Percentiles rank a stretch among this genome's conserved stretches.
Evolutionary conservation across 2,797 vertebrate species (phyloP).

Genomic region (Cirrhinus molitorella): DNA sequence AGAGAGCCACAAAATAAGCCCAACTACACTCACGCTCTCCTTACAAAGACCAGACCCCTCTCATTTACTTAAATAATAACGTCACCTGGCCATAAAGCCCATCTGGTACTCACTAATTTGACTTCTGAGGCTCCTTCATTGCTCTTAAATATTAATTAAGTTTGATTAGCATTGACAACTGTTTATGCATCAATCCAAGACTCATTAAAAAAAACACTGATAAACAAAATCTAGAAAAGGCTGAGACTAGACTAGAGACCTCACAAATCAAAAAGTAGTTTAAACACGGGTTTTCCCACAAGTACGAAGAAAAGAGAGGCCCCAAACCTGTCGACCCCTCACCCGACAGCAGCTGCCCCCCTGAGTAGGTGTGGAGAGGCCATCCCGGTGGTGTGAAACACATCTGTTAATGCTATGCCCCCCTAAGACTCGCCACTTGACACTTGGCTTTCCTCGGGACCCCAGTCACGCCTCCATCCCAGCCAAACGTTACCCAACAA

Average conservation of each 20-base stretch:
- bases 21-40: neutral
- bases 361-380: conserved; percentile 45
- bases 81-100: conserved; percentile 14
- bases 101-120: conserved; percentile 23
- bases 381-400: conserved; percentile 50
- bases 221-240: neutral
- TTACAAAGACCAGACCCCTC: conserved; percentile 18
- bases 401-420: conserved; percentile 51
- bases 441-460: conserved; percentile 40
- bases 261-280: neutral
- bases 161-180: conserved; percentile 10
- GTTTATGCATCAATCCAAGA: neutral
- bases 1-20: conserved; percentile 7
- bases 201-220: neutral
- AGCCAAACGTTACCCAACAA: conserved; percentile 46
- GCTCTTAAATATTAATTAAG: conserved; percentile 25
- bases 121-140: conserved; percentile 25
- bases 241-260: neutral
- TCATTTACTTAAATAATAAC: neutral
- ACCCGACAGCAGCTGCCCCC: conserved; percentile 41
- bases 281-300: neutral
- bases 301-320: neutral
- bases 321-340: conserved; percentile 7
- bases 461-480: conserved; percentile 29
- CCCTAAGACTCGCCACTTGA: conserved; percentile 49